These are phyloP conservation scores for Scylla paramamosain DNA, from an alignment of 1,140 invertebrate species.

Conservation along the genomic window DNA sequence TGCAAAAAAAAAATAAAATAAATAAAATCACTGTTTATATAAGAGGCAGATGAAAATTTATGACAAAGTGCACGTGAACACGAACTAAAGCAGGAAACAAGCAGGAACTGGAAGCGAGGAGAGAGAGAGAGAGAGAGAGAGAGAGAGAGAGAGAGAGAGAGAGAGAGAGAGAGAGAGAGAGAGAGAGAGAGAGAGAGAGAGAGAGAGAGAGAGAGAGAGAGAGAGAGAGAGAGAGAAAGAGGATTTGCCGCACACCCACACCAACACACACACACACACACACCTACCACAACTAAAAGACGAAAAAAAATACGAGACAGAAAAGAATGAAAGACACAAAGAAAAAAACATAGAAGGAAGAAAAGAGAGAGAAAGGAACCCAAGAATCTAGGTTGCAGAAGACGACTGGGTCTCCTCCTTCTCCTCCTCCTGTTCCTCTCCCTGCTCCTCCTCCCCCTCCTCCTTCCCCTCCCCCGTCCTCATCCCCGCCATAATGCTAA, in stretches of 20 bases:
- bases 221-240: not conserved
- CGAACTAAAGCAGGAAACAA: no score
- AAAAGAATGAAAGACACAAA: constrained; percentile 36
- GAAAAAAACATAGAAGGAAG: constrained; percentile 39
- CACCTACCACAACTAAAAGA: not conserved
- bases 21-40: no score
- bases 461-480: not conserved
- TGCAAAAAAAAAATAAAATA: no score
- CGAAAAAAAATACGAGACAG: not conserved
- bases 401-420: not conserved
- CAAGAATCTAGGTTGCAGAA: constrained; percentile 6
- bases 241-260: not conserved
- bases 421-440: not conserved
- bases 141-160: no score
- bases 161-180: no score
- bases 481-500: constrained; percentile 31
- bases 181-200: no score
- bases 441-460: not conserved
- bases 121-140: constrained; percentile 3
- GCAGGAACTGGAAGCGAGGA: not conserved
- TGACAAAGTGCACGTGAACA: no score
- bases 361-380: constrained; percentile 28
- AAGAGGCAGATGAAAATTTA: no score
- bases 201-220: no score
- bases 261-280: constrained; percentile 30